Percentiles rank a stretch among this genome's conserved stretches.
phyloP scores from a whole-genome alignment of 1,140 invertebrate genomes.

The Brachionus rotundiformis region DNA sequence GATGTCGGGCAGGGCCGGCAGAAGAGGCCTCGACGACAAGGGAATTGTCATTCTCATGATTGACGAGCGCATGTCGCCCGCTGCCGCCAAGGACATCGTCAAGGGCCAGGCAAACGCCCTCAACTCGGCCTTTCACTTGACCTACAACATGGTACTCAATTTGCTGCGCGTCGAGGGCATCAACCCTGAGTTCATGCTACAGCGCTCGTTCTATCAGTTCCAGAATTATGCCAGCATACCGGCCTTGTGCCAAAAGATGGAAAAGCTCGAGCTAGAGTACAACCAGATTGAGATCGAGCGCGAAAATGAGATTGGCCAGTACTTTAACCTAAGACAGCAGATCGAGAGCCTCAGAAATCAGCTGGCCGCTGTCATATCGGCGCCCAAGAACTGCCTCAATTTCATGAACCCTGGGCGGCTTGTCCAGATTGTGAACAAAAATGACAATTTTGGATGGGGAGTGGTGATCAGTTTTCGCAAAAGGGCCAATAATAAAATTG shows the following conservation, averaged over 20 bases:
- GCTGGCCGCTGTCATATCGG: slow-evolving; percentile 77
- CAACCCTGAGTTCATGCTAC: slow-evolving; percentile 98
- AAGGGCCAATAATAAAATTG: slow-evolving; percentile 69
- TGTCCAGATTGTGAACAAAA: slow-evolving; percentile 68
- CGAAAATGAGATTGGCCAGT: slow-evolving; percentile 77
- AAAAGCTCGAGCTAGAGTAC: slow-evolving; percentile 69
- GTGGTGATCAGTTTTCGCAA: slow-evolving; percentile 86
- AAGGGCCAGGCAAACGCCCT: slow-evolving; percentile 89
- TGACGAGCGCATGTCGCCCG: slow-evolving; percentile 89
- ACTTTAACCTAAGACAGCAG: slow-evolving; percentile 81
- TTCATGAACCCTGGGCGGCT: slow-evolving; percentile 91
- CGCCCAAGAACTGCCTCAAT: slow-evolving; percentile 83
- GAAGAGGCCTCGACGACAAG: slow-evolving; percentile 92
- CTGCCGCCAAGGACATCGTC: slow-evolving; percentile 79
- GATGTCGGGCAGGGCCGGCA: slow-evolving; percentile 96
- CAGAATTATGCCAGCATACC: slow-evolving; percentile 96
- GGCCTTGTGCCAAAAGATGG: slow-evolving; percentile 77
- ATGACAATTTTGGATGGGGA: slow-evolving; percentile 84
- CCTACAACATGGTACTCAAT: slow-evolving; percentile 99
- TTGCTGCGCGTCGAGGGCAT: slow-evolving; percentile 93
- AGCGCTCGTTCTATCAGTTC: slow-evolving; percentile 97
- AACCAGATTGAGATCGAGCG: slow-evolving; percentile 64
- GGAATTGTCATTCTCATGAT: slow-evolving; percentile 98
- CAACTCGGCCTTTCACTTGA: slow-evolving; percentile 97
- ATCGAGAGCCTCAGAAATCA: slow-evolving; percentile 74